Percentiles rank a stretch among this genome's conserved stretches.
These are phyloP conservation scores for Triplophysa bombifrons DNA, from an alignment of 2,797 vertebrate genomes.

Conservation along the genomic window DNA sequence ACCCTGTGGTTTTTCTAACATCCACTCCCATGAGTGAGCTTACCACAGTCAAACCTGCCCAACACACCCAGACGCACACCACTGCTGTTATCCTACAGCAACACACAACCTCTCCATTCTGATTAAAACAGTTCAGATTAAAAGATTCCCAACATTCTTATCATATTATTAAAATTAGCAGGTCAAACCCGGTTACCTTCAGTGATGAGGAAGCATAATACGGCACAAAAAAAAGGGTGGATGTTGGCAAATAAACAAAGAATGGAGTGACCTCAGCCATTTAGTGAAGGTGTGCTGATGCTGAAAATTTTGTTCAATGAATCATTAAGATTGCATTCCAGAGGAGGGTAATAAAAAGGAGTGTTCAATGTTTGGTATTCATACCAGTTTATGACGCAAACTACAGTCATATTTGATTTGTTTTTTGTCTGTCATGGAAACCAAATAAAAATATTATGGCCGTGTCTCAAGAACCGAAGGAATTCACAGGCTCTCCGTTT, in stretches of 20 bases:
- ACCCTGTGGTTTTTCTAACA: slow-evolving; percentile 22
- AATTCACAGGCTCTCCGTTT: slow-evolving; percentile 21
- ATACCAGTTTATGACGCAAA: slow-evolving; percentile 17
- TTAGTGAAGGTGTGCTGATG: background rate
- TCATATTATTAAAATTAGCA: slow-evolving; percentile 58
- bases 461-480: slow-evolving; percentile 18
- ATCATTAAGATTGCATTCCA: slow-evolving; percentile 43
- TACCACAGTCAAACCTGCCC: slow-evolving; percentile 58
- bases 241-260: slow-evolving; percentile 24
- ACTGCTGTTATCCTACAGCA: slow-evolving; percentile 5
- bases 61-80: slow-evolving; percentile 53
- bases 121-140: slow-evolving; percentile 45
- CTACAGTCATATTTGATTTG: slow-evolving; percentile 35
- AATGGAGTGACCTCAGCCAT: slow-evolving; percentile 14
- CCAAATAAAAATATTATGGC: slow-evolving; percentile 12
- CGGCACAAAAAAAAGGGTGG: slow-evolving; percentile 54
- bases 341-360: background rate
- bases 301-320: slow-evolving; percentile 23
- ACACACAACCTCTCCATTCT: slow-evolving; percentile 60
- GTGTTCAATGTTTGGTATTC: slow-evolving; percentile 36
- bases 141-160: slow-evolving; percentile 62
- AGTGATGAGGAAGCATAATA: slow-evolving; percentile 66
- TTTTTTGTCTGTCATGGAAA: slow-evolving; percentile 44
- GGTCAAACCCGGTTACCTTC: slow-evolving; percentile 50
- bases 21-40: slow-evolving; percentile 52